Percentiles rank a stretch among this genome's conserved stretches.
Conservation (phyloP, 53 echinoderm and acorn worm species). For the Crossaster papposus region DNA sequence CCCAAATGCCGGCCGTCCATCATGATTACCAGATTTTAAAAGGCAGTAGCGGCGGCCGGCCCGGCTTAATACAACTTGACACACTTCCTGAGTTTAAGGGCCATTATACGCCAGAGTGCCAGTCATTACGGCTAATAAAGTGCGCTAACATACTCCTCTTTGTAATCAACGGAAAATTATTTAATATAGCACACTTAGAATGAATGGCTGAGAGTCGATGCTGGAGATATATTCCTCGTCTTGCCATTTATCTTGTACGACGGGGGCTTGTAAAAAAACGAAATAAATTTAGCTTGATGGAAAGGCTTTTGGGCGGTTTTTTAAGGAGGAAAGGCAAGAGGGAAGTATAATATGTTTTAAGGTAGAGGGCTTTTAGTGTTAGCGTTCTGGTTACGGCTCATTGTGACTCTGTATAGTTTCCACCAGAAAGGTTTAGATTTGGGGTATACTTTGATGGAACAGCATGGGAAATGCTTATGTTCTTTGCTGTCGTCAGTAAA, state of each 20-base stretch:
- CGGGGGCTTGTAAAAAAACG: not conserved
- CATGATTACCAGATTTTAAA: constrained; percentile 9
- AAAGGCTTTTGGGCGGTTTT: not conserved
- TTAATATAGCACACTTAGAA: constrained; percentile 55
- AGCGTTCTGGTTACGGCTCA: not conserved
- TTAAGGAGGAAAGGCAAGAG: not conserved
- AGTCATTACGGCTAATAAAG: constrained; percentile 53
- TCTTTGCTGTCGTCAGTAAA: too few relatives aligned
- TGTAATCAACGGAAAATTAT: constrained; percentile 53
- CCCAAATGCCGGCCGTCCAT: constrained; percentile 30
- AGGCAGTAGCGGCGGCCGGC: constrained; percentile 5
- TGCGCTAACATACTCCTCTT: constrained; percentile 39
- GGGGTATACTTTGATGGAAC: not conserved
- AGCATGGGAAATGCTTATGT: too few relatives aligned
- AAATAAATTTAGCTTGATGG: constrained; percentile 12
- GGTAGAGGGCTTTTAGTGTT: not conserved
- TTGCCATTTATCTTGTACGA: constrained; percentile 17
- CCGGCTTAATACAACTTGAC: constrained; percentile 45
- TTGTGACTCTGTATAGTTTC: not conserved
- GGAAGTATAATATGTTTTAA: not conserved
- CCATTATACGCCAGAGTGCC: constrained; percentile 46
- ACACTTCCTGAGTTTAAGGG: constrained; percentile 45
- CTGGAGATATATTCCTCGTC: not conserved
- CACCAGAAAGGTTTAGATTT: not conserved
- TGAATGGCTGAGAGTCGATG: constrained; percentile 8